Conservation (phyloP, 37 sponge, comb jelly and placozoan genomes). For the Petrosia ficiformis region DNA sequence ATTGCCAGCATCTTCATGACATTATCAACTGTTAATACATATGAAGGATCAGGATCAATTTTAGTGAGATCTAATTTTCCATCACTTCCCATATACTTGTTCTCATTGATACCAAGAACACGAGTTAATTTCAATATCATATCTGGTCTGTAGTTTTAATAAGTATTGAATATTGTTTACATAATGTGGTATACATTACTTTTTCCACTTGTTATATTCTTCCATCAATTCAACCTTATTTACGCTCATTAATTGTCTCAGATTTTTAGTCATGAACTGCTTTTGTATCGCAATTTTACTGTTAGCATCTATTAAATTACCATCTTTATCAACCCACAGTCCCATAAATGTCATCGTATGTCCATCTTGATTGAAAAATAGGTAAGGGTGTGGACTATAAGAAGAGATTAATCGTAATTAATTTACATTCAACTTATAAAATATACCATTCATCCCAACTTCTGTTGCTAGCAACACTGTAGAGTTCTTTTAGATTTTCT, state of each 20-base stretch:
- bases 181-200: neutral
- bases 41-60: conserved; percentile 50
- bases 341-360: conserved; percentile 86
- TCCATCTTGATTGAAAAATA: conserved; percentile 91
- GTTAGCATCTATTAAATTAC: conserved; percentile 38
- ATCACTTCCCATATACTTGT: neutral
- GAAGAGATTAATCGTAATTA: conserved; percentile 4
- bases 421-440: neutral
- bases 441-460: neutral
- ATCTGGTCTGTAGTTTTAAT: neutral
- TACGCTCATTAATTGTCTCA: neutral
- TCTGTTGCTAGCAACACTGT: no score
- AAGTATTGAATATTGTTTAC: neutral
- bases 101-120: conserved; percentile 53
- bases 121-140: conserved; percentile 55
- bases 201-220: conserved; percentile 35
- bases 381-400: conserved; percentile 84
- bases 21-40: conserved; percentile 65
- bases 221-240: conserved; percentile 31
- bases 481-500: no score
- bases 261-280: conserved; percentile 1
- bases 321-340: conserved; percentile 50
- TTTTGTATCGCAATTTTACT: conserved; percentile 7
- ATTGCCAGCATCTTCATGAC: conserved; percentile 67
- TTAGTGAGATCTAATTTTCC: neutral